These are phyloP conservation scores for Drosophila sechellia DNA, from an alignment of 1,140 invertebrate genomes.

Conservation along the genomic window DNA sequence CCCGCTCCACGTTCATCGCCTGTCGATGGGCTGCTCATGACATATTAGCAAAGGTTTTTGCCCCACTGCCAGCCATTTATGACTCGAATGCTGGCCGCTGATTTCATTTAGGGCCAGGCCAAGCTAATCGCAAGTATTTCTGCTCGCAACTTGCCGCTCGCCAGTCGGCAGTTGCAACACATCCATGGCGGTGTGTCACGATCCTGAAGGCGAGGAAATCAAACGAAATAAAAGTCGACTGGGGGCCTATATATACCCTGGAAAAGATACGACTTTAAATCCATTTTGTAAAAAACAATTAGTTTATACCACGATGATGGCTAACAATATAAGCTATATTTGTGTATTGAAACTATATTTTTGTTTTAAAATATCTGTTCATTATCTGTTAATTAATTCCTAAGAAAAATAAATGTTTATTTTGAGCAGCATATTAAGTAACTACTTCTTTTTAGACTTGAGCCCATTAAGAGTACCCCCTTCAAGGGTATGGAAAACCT, in stretches of 20 bases:
- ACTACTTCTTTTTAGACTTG: too few species aligned
- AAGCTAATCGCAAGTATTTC: constrained; percentile 42
- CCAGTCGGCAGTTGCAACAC: constrained; percentile 37
- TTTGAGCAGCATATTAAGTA: too few species aligned
- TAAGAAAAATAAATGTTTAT: not conserved
- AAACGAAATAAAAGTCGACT: constrained; percentile 37
- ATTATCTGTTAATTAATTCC: too few species aligned
- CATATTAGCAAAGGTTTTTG: constrained; percentile 48
- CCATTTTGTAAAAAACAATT: not conserved
- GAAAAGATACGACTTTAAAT: not conserved
- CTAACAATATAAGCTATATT: too few species aligned
- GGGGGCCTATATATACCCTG: constrained; percentile 20
- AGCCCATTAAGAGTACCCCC: not conserved
- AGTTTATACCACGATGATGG: too few species aligned
- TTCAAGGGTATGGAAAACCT: constrained; percentile 31
- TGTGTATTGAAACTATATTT: not conserved
- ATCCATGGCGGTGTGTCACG: constrained; percentile 66
- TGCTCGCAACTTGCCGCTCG: constrained; percentile 10
- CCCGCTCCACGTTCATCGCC: constrained; percentile 12
- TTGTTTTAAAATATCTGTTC: not conserved
- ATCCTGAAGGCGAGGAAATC: constrained; percentile 72
- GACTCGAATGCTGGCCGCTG: constrained; percentile 33
- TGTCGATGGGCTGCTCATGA: constrained; percentile 40
- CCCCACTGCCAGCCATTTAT: constrained; percentile 25
- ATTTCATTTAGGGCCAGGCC: constrained; percentile 50